Base-by-base conservation (phyloP, 2,888 invertebrate species). In the Phymatocera aterrima region DNA sequence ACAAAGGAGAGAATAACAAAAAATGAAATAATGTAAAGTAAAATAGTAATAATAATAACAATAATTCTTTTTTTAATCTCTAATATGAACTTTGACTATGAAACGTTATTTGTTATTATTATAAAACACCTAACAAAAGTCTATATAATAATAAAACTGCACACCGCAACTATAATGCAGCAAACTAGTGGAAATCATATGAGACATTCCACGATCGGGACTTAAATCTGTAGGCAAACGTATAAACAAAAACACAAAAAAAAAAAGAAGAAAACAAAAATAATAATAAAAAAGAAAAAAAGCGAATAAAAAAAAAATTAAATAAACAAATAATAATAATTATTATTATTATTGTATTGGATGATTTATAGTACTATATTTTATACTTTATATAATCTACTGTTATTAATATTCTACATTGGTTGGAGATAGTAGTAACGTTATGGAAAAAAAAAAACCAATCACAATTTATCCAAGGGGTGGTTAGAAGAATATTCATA, bases 131-230 rank as follows among this genome's bases (percentile, higher is more conserved):
- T 86, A 83, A n/a, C n/a, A n/a, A n/a, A 86, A 87, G 85, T 89
- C 83, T 88, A 87, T 86, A 81, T 84, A 85, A 84, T 81, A 81
- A 83, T 85, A 72, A 77, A 78, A 75, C 84, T 85, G 84, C 84
- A 85, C 85, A 83, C 83, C 85, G 87, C 84, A 82, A 84, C 83
- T 84, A 82, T 85, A 86, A 86, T 85, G 86, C 87, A 87, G 86
- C 87, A 85, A 85, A 87, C n/a, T 84, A 85, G 89, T 89, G 90
- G 89, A 90, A 89, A 88, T 88, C n/a, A n/a, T 84, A 86, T 82
- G 82, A 86, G 88, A 90, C 90, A 90, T 90, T 90, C 90, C 90
- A 89, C 90, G 87, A 89, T 88, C 85, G 89, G 88, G 89, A 89
- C 89, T 89, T 90, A 90, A 86, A 88, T 85, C 87, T 87, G 88